A percentile compares a stretch with the other conserved stretches of the same genome.
These are phyloP conservation scores for Zaprionus ghesquierei DNA, from an alignment of 1,140 invertebrate species.

Conservation along the genomic window DNA sequence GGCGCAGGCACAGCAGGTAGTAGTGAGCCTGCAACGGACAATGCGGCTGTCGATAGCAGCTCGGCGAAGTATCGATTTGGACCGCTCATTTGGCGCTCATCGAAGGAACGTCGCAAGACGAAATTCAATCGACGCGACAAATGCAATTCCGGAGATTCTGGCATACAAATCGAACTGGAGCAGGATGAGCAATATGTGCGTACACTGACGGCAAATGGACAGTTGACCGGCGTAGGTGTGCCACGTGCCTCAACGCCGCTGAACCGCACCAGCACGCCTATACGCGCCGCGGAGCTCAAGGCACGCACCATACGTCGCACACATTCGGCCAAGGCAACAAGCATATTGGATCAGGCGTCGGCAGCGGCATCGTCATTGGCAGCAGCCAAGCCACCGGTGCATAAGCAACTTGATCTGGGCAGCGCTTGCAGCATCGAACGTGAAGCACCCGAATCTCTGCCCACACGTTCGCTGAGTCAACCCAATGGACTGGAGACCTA, in stretches of 20 bases:
- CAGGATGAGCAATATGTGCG: slow-evolving; percentile 75
- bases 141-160: slow-evolving; percentile 90
- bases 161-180: slow-evolving; percentile 88
- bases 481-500: slow-evolving; percentile 87
- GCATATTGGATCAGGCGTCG: slow-evolving; percentile 37
- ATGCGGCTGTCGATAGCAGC: slow-evolving; percentile 30
- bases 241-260: not conserved
- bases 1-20: too few relatives aligned
- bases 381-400: slow-evolving; percentile 39
- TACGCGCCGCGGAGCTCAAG: slow-evolving; percentile 29
- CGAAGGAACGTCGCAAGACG: slow-evolving; percentile 88
- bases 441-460: slow-evolving; percentile 84
- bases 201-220: not conserved
- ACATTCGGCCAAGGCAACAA: slow-evolving; percentile 72
- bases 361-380: slow-evolving; percentile 17
- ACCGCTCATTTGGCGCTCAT: slow-evolving; percentile 88
- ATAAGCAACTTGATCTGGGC: slow-evolving; percentile 40
- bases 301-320: slow-evolving; percentile 60
- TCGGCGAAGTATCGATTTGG: slow-evolving; percentile 84
- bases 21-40: too few relatives aligned
- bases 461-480: slow-evolving; percentile 88
- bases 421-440: slow-evolving; percentile 43
- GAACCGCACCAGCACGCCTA: not conserved
- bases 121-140: slow-evolving; percentile 88
- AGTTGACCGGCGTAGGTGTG: not conserved